Base-by-base conservation (phyloP, 2,888 invertebrate species). In the Atrina japonica region DNA sequence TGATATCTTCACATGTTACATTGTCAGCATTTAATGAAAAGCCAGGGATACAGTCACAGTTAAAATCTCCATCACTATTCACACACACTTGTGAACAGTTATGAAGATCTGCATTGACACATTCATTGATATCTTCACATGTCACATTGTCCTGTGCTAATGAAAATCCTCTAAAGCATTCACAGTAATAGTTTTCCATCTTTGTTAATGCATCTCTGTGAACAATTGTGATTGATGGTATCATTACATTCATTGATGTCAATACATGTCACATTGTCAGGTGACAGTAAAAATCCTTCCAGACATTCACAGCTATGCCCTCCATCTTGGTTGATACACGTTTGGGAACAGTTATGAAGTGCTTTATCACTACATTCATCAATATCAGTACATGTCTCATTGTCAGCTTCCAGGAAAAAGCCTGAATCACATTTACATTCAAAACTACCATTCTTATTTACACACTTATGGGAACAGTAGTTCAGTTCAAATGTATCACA, bases 91-190 rank as follows among this genome's bases (percentile, higher is more conserved):
- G 63, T 21, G 40, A 41, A 52, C 63, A 63, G 7, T 14, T 27
- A 9, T 52, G 27, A 2, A n/a, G 21, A 23, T 47, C 47, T 11
- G 35, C 23, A 18, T 52, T 40, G 6, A 23, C 18, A 40, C 63
- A 63, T 41, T 63, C 63, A 41, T 63, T 52, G 25, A 63, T 27
- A 52, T 63, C 63, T 27, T 52, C 25, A 63, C 63, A 63, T 29
- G 59, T 59, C n/a, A 29, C 40, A 30, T 27, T 52, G 49, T 63
- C 35, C 9, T 16, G 16, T 40, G 16, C 41, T 2, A 63, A 21
- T 23, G 27, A 35, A 40, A 41, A 63, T 25, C 63, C 63, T n/a
- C 25, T 23, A n/a, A 16, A 35, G 40, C 63, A 63, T 41, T 40
- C 16, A 50, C 63, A 63, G 27, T 21, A 16, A 35, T 40, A 65